Base-by-base conservation (phyloP, 30 jellyfish, hydroid and myxozoan genomes). In the Haliclystus octoradiatus region DNA sequence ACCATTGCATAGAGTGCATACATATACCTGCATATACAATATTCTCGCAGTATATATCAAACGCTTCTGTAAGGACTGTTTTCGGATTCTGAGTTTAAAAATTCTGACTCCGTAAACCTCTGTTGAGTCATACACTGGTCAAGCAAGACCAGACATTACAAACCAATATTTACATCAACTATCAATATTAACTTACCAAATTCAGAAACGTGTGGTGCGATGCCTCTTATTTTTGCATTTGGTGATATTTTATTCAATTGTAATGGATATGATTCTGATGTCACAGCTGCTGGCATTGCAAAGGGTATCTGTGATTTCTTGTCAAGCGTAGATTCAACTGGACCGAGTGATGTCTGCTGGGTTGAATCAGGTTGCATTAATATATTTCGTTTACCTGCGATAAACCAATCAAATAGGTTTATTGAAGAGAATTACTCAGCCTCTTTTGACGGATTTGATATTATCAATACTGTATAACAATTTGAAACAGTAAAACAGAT, bases 241-340 rank as follows among this genome's bases (percentile, higher is more conserved):
- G 97, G 97, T 7, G 97, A 88, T 25, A 73, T 76, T 49, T 49
- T 78, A 33, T 92, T 75, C 81, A 88, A 70, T 52, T 88, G 97
- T 1, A 88, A 63, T 19, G 97, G 97, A 49, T 57, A 80, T 1
- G 97, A 88, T 3, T 28, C 33, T 1, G 33, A 13, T 27, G 76
- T 28, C 70, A 49, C 32, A 0, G 72, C 0, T 64, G 73, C 63
- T 5, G 32, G 26, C n/a, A 81, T 83, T 4, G 86, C 84, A 13
- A 79, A 62, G 23, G 94, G 94, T 1, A 81, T 81, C 5, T 78
- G 47, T 0, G 94, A 81, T 50, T 81, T 81, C 84, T 81, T 81
- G 68, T 81, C 84, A 34, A 63, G 79, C 12, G 66, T 83, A 2
- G 68, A 30, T 51, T 22, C 19, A 40, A 40, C 57, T 5, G 57